Evolutionary conservation across 2,888 invertebrate species (phyloP).

Genomic region (Cephalotes varians): DNA sequence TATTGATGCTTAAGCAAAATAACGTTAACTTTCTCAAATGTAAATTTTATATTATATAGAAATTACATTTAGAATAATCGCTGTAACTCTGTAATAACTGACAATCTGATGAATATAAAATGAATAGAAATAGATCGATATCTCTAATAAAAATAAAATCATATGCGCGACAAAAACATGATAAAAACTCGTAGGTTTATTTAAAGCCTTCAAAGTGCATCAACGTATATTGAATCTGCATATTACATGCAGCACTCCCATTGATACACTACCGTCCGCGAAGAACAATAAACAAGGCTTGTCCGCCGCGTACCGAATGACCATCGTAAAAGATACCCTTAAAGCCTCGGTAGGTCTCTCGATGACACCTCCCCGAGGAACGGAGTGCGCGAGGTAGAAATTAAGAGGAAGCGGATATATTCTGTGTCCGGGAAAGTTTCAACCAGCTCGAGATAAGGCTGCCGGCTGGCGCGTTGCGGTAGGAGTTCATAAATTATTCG

Average conservation of each 20-base stretch:
- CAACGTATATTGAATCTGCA: slow-evolving; percentile 40
- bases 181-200: slow-evolving; percentile 16
- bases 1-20: neutral
- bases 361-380: slow-evolving; percentile 34
- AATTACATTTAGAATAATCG: neutral
- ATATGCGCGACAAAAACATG: slow-evolving; percentile 1
- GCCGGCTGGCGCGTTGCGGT: slow-evolving; percentile 31
- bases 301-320: slow-evolving; percentile 25
- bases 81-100: neutral
- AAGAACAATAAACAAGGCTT: slow-evolving; percentile 47
- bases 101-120: neutral
- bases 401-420: slow-evolving; percentile 42
- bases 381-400: slow-evolving; percentile 16
- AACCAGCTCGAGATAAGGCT: slow-evolving; percentile 39
- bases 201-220: slow-evolving; percentile 23
- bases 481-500: slow-evolving; percentile 51
- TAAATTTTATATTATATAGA: neutral
- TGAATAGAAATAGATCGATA: neutral
- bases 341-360: slow-evolving; percentile 19
- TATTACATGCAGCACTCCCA: slow-evolving; percentile 44
- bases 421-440: slow-evolving; percentile 21
- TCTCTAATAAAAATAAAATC: neutral
- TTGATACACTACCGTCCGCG: slow-evolving; percentile 23
- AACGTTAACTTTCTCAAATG: neutral
- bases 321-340: slow-evolving; percentile 30